Base-by-base conservation (phyloP, 1,140 invertebrate species). In the Saccostrea glomerata region DNA sequence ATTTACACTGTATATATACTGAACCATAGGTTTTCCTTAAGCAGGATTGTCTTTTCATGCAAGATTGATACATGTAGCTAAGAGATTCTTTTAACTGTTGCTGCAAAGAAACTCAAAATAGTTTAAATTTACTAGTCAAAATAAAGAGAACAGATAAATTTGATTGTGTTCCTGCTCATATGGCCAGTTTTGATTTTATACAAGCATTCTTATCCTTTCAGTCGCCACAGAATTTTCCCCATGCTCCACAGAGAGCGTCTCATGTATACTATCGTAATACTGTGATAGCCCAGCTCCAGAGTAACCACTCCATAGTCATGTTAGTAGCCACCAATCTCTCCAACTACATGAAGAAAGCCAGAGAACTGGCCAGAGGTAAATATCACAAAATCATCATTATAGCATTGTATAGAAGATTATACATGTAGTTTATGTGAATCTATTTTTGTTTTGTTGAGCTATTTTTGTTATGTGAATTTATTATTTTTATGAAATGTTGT, bases 251-350 rank as follows among this genome's bases (percentile, higher is more conserved):
- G 90, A 87, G 95, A 83, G 92, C 93, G 40, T 94, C 92, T 66
- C 95, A 95, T 91, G 95, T 95, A 77, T 94, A 95, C 92, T 96
- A 94, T 92, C 96, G 97, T 85, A 97, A 97, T 95, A 96, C 97
- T 94, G 97, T 99, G 82, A 99, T 99, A 91, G 98, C 98, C 94
- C 96, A 98, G 85, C 95, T 99, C 89, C 98, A 99, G 95, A 97
- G 97, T 92, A 97, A 98, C 93, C 98, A 99, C 95, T 97, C 97
- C 55, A 96, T 99, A 89, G 98, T 99, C 85, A 98, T 99, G 93
- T 96, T 99, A 90, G 98, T 99, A 85, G 98, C 98, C 6, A 97
- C 98, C 94, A 99, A 98, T 95, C 96, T 99, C 89, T 98, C 97
- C 20, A 90, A 96, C 47, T 99, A 99, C 94, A 98, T 99, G 97